Evolutionary conservation across 2,113 vertebrate species (phyloP).

Genomic region (Xenus cinereus): DNA sequence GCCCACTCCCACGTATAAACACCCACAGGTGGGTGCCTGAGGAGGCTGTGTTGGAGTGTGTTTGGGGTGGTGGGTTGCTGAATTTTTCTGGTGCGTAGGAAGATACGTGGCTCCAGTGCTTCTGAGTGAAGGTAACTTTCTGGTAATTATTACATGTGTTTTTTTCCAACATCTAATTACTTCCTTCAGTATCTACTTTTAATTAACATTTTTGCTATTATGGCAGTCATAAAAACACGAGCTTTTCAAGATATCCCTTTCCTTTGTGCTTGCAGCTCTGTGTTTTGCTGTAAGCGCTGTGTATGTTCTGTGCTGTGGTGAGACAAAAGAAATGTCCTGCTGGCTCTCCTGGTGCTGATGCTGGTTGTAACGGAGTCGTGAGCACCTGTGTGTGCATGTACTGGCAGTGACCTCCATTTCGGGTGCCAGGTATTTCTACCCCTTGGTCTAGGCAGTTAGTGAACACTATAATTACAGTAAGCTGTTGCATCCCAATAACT

Average conservation of each 20-base stretch:
- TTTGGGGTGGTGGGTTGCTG: neutral
- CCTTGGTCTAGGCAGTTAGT: neutral
- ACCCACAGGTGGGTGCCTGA: fast-evolving
- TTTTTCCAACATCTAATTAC: neutral
- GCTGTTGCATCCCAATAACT: conserved; percentile 10
- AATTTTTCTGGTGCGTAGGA: fast-evolving
- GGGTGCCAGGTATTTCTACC: neutral
- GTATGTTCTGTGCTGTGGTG: neutral
- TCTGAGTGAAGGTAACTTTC: neutral
- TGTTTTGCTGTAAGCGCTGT: neutral
- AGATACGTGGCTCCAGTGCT: neutral
- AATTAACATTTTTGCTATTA: neutral
- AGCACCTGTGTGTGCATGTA: neutral
- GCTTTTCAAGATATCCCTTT: neutral
- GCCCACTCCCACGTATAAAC: neutral
- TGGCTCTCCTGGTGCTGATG: neutral
- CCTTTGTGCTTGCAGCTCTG: neutral
- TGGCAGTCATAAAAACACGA: neutral
- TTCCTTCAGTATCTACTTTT: neutral
- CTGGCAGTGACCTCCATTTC: neutral
- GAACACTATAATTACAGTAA: conserved; percentile 27
- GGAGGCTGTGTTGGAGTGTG: neutral
- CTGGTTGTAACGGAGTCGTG: neutral
- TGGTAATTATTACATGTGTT: neutral
- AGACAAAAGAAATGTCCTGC: neutral